Evolutionary conservation across 64 coral and sea anemone species (phyloP).

Genomic region (Pocillopora verrucosa): DNA sequence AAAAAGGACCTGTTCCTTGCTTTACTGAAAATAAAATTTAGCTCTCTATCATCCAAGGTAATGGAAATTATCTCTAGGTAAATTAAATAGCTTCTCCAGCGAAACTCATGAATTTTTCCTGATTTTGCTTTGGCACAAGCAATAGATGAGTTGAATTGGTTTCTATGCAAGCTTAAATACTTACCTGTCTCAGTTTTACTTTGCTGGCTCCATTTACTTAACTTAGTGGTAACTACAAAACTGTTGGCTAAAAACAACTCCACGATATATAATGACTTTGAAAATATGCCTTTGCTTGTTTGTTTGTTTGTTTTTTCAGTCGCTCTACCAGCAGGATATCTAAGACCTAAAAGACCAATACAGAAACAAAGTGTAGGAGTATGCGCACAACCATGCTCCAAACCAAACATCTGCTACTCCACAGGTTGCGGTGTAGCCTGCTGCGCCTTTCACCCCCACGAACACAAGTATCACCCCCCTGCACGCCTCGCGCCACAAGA

Average conservation of each 20-base stretch:
- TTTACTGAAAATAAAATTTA: too few species aligned
- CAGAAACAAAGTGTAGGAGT: conserved; percentile 26
- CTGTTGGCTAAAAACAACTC: too few species aligned
- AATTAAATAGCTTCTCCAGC: too few species aligned
- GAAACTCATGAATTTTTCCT: too few species aligned
- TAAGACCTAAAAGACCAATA: conserved; percentile 48
- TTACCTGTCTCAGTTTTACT: too few species aligned
- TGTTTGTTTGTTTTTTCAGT: conserved; percentile 38
- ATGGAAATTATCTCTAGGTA: neutral
- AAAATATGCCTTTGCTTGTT: neutral
- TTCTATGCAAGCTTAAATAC: too few species aligned
- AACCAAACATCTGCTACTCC: conserved; percentile 56
- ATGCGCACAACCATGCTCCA: conserved; percentile 83
- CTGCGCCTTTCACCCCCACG: conserved; percentile 50
- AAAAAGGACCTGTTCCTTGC: neutral
- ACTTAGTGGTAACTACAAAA: too few species aligned
- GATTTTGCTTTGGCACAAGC: too few species aligned
- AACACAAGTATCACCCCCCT: neutral
- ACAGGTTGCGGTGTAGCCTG: conserved; percentile 60
- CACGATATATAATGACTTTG: too few species aligned
- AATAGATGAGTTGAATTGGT: too few species aligned
- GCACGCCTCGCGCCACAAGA: neutral
- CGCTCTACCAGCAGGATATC: conserved; percentile 69
- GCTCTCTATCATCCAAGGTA: neutral
- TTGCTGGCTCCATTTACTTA: too few species aligned